Percentiles rank a stretch among this genome's conserved stretches.
Conservation (phyloP, 2,888 invertebrate genomes). For the Drosophila fungiperda region DNA sequence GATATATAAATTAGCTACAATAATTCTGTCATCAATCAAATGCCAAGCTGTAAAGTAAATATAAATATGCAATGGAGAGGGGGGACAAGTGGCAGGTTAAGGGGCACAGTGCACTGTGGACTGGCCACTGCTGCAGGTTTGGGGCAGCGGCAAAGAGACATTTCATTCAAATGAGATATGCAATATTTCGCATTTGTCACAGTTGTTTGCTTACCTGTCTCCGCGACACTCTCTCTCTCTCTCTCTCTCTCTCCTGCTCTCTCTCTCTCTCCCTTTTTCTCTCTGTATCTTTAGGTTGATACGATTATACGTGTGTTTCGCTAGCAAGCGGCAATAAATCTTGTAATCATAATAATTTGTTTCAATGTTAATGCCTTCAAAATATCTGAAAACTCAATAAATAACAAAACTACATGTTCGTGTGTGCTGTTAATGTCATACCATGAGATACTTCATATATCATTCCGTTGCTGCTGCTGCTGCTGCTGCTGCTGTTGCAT, state of each 20-base stretch:
- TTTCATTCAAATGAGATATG: slow-evolving; percentile 67
- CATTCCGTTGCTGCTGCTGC: slow-evolving; percentile 66
- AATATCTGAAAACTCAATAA: slow-evolving; percentile 84
- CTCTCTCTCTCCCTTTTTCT: slow-evolving; percentile 5
- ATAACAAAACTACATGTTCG: slow-evolving; percentile 83
- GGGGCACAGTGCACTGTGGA: slow-evolving; percentile 5
- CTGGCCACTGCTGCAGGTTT: slow-evolving; percentile 19
- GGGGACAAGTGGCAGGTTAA: background rate
- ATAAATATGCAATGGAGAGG: slow-evolving; percentile 5
- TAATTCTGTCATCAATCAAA: slow-evolving; percentile 65
- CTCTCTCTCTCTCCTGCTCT: slow-evolving; percentile 8
- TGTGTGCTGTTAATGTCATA: slow-evolving; percentile 84
- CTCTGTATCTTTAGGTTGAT: slow-evolving; percentile 8
- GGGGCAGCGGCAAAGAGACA: slow-evolving; percentile 23
- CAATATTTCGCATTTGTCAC: slow-evolving; percentile 41
- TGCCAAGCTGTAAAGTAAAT: slow-evolving; percentile 41
- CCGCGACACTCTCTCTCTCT: background rate
- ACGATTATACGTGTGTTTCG: slow-evolving; percentile 76
- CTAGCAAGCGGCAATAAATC: slow-evolving; percentile 79
- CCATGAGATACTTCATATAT: slow-evolving; percentile 84
- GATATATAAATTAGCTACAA: slow-evolving; percentile 32
- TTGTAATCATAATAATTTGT: slow-evolving; percentile 84
- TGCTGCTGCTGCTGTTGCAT: slow-evolving; percentile 40
- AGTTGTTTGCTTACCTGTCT: slow-evolving; percentile 19
- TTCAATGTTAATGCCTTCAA: slow-evolving; percentile 84